Conservation (phyloP, 64 coral and sea anemone species). For the Porites lutea region DNA sequence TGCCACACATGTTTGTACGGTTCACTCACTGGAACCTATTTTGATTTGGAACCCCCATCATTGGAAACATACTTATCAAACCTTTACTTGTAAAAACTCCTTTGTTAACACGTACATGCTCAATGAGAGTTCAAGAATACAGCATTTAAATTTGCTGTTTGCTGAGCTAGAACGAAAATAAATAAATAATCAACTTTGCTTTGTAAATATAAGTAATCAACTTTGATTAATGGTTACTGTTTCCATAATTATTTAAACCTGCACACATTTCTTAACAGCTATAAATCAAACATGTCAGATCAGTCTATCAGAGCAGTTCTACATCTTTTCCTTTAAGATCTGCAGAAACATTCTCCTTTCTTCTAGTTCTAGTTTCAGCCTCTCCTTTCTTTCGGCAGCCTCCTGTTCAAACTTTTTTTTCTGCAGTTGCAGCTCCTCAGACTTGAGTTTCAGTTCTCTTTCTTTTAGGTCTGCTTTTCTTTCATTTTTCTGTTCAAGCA, state of each 20-base stretch:
- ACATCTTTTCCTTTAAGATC: not conserved
- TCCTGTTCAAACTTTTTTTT: conserved; percentile 32
- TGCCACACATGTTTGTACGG: conserved; percentile 54
- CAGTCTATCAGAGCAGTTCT: not conserved
- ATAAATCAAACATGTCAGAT: not conserved
- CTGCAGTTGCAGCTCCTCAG: conserved; percentile 29
- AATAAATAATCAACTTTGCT: conserved; percentile 41
- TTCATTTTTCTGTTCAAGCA: conserved; percentile 14
- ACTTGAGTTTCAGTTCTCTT: conserved; percentile 25
- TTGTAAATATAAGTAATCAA: conserved; percentile 19
- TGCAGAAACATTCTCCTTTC: conserved; percentile 11
- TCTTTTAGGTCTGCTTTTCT: conserved; percentile 28
- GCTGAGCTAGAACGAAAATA: conserved; percentile 36
- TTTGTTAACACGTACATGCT: conserved; percentile 34
- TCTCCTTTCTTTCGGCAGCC: conserved; percentile 15
- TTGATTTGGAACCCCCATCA: conserved; percentile 40
- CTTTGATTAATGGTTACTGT: conserved; percentile 32
- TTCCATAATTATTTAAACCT: conserved; percentile 27
- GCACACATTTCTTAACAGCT: not conserved
- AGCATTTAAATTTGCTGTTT: conserved; percentile 50
- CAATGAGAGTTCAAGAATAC: conserved; percentile 42
- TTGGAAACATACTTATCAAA: conserved; percentile 42
- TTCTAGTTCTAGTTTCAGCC: conserved; percentile 30
- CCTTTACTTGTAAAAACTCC: conserved; percentile 31
- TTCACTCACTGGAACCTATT: conserved; percentile 46